Evolutionary conservation across 2,888 invertebrate genomes (phyloP), one percentile per base, ranked within the genome.

Genomic region (Aphidoletes aphidimyza): DNA sequence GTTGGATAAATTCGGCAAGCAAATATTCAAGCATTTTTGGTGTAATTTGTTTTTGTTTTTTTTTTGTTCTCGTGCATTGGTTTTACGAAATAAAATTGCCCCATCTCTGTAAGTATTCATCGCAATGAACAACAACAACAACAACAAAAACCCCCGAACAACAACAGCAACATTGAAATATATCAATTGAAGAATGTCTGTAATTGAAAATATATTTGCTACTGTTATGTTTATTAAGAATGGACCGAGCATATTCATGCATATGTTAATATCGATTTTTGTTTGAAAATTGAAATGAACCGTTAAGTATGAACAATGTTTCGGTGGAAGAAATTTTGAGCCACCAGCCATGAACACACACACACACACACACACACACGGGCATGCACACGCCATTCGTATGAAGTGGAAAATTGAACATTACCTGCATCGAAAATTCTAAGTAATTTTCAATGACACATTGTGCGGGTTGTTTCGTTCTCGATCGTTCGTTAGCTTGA

Each of bases 151-250:
- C 14, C 14, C 42, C 8, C 14, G 42, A 14, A 42, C n/a, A n/a
- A n/a, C n/a, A 42, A 42, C 6, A 42, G 42, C 42, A 14, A 42
- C 6, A 69, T 30, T 1, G n/a, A 69, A 30, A 26, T 69, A 34
- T 69, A 69, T 69, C 69, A 30, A 69, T 69, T 69, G 69, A 69
- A 30, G 69, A 69, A 69, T 69, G 14, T 69, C 30, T 69, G 69
- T 69, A 69, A 69, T 69, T 69, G 69, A 69, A 69, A 69, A 54
- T 54, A 8, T 54, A 54, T 69, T 69, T 69, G 69, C 69, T 30
- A 34, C 69, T 54, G 69, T 69, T 54, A 22, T 69, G 69, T 69
- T 69, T 69, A 69, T 69, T 69, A 69, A 69, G 69, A 30, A 54
- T 54, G 26, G 11, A 54, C 42, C 42, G 11, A 69, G 11, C 69